Base-by-base conservation (phyloP, 2,797 vertebrate genomes). In the Micromesistius poutassou region DNA sequence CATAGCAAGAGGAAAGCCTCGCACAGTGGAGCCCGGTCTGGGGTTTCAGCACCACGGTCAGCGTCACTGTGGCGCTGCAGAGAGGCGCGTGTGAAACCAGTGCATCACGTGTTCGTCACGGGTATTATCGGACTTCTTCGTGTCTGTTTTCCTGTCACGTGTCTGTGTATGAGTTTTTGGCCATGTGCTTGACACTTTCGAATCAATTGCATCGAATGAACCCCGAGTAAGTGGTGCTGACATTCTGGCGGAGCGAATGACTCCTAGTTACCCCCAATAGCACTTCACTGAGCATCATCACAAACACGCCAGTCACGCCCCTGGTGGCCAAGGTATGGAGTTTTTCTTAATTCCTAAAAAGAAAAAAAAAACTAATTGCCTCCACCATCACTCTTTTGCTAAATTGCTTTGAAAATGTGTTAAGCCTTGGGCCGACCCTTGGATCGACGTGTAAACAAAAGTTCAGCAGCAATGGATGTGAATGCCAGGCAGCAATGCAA, bases 21-120 rank as follows among this genome's bases (percentile, higher is more conserved):
- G 12, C 12, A 19, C 16, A 19, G 22, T 19, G 46, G 46, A 14
- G 46, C 46, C 46, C 6, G 19, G 19, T 55, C 3, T 25, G 1
- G 31, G 7, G 66, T 84, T 93, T 94, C 93, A 94, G 91, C 87
- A 93, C 91, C 91, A 91, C 62, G 92, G 93, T 80, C 92, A 94
- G 92, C 88, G 88, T 83, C 88, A 78, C 75, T 72, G 70, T 55
- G 3, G 46, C 46, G 46, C 46, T 55, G 5, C 1, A 62, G 5
- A 62, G 22, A 62, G n/a, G 50, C 22, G 6, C 55, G 55, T 62
- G 55, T 62, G 55, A 62, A n/a, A 25, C 55, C 55, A 25, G 46
- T 62, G 55, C 55, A 7, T 62, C n/a, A 62, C 55, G 22, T 62
- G 55, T n/a, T 62, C 55, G 22, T 25, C 55, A 62, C 8, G 55